These are phyloP conservation scores for Rhinopithecus roxellana DNA, from an alignment of 2,113 vertebrate species.

Conservation along the genomic window DNA sequence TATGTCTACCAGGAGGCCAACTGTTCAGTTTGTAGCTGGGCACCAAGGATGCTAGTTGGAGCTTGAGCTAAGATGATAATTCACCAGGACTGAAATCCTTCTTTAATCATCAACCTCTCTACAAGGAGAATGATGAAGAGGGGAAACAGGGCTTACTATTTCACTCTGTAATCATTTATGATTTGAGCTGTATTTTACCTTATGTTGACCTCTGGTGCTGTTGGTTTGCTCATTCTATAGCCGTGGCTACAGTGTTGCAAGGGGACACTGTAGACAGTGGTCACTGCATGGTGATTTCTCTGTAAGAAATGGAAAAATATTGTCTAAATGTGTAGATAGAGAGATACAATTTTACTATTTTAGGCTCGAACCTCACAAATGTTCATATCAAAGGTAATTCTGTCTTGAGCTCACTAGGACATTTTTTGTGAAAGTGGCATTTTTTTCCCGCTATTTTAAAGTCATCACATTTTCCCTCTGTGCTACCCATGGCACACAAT, in stretches of 20 bases:
- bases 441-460: background rate
- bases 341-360: background rate
- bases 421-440: background rate
- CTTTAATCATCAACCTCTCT: conserved; percentile 54
- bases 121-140: background rate
- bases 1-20: conserved; percentile 3
- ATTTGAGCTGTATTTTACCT: conserved; percentile 56
- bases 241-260: background rate
- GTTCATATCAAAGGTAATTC: background rate
- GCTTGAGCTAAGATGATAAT: conserved; percentile 29
- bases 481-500: background rate
- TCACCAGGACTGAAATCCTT: conserved; percentile 53
- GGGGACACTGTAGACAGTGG: background rate
- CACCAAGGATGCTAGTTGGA: background rate
- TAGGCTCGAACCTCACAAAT: background rate
- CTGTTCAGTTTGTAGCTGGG: background rate
- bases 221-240: background rate
- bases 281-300: background rate
- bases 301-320: background rate
- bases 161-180: conserved; percentile 64
- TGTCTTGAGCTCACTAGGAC: background rate
- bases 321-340: background rate
- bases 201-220: conserved; percentile 14
- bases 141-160: conserved; percentile 53
- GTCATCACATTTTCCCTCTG: background rate